Percentiles rank a stretch among this genome's conserved stretches.
These are phyloP conservation scores for Recurvirostra avosetta DNA, from an alignment of 2,113 vertebrate genomes.

Conservation along the genomic window DNA sequence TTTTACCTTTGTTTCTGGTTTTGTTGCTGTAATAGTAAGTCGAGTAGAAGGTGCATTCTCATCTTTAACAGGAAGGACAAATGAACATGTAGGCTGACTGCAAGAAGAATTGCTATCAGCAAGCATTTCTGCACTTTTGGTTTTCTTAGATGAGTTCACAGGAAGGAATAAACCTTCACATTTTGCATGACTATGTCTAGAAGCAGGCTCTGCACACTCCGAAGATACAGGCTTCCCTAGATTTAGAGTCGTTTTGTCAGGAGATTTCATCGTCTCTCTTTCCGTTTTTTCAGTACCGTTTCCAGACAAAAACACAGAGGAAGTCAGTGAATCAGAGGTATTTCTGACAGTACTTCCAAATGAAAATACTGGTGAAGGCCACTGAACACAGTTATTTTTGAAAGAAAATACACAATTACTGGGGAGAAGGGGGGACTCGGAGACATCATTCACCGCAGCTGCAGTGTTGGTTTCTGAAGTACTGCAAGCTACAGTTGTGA, in stretches of 20 bases:
- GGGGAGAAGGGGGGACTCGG: background rate
- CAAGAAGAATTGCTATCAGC: background rate
- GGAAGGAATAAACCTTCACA: background rate
- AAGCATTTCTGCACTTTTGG: background rate
- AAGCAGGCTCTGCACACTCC: background rate
- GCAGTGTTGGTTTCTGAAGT: background rate
- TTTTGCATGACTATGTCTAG: background rate
- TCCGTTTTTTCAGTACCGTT: background rate
- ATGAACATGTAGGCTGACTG: background rate
- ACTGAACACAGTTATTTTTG: background rate
- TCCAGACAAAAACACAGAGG: background rate
- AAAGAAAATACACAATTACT: slow-evolving; percentile 8
- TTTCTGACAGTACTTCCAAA: background rate
- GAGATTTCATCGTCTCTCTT: background rate
- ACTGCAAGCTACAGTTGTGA: background rate
- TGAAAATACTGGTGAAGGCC: slow-evolving; percentile 8
- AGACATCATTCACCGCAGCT: background rate
- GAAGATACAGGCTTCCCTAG: background rate
- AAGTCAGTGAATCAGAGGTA: background rate
- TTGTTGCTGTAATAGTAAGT: background rate
- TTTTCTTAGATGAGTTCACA: background rate
- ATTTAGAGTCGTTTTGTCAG: background rate
- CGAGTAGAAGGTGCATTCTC: background rate
- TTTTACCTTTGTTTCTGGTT: background rate
- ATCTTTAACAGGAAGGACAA: background rate